These are phyloP conservation scores for Eristalis tenax DNA, from an alignment of 2,888 invertebrate genomes.

Conservation along the genomic window DNA sequence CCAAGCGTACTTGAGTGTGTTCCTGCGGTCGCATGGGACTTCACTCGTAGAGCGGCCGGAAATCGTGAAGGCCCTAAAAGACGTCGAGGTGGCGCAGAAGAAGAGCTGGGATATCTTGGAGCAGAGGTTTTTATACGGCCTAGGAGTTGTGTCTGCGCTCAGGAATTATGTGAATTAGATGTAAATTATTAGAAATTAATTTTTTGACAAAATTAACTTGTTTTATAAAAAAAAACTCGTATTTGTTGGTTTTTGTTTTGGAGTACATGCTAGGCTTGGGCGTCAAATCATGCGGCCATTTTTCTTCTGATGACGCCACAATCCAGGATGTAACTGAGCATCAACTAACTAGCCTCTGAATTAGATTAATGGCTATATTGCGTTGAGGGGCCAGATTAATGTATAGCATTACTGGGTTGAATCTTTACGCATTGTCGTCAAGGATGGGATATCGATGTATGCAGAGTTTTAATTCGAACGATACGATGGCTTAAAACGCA, in stretches of 20 bases:
- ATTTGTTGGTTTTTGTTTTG: neutral
- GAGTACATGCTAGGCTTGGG: no score
- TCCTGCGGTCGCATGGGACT: constrained; percentile 90
- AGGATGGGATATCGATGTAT: no score
- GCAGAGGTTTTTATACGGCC: constrained; percentile 87
- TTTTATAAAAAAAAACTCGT: neutral
- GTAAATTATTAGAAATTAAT: constrained; percentile 45
- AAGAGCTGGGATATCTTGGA: constrained; percentile 87
- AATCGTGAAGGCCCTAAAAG: constrained; percentile 83
- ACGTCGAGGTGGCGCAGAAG: constrained; percentile 84
- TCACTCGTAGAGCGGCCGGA: constrained; percentile 83
- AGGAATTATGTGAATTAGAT: constrained; percentile 82
- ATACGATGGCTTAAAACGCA: no score
- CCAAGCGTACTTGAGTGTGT: constrained; percentile 93
- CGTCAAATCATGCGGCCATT: no score
- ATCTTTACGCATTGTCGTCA: no score
- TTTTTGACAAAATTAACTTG: neutral
- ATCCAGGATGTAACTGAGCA: no score
- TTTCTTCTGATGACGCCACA: no score
- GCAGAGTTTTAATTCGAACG: no score
- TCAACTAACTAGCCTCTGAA: no score
- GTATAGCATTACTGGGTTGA: no score
- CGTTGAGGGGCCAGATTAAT: no score
- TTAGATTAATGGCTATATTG: no score
- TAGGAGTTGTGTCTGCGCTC: constrained; percentile 89